Percentiles rank a stretch among this genome's conserved stretches.
These are phyloP conservation scores for Nycticorax nycticorax DNA, from an alignment of 2,113 vertebrate genomes.

Conservation along the genomic window DNA sequence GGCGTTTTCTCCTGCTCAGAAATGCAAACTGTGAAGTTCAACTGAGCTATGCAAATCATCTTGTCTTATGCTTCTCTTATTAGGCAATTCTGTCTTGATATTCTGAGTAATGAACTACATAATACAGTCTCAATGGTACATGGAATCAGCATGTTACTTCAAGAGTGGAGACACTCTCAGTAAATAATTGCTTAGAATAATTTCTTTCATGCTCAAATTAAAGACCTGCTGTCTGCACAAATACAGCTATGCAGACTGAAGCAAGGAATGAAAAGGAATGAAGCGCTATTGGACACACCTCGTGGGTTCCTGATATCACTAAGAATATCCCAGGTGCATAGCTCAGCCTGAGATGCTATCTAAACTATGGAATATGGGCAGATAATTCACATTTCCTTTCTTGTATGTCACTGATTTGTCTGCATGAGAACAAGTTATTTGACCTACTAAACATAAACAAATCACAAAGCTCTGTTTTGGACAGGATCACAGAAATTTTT, in stretches of 20 bases:
- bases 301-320: not conserved
- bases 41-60: conserved; percentile 48
- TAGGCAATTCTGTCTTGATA: conserved; percentile 40
- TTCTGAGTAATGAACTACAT: conserved; percentile 28
- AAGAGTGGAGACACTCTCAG: not conserved
- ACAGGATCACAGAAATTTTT: not conserved
- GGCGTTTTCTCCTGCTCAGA: conserved; percentile 53
- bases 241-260: not conserved
- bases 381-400: conserved; percentile 8
- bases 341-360: conserved; percentile 9
- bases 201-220: conserved; percentile 9
- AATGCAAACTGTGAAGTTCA: conserved; percentile 65
- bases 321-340: not conserved
- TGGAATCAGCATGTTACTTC: conserved; percentile 14
- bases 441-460: not conserved
- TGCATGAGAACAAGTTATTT: not conserved
- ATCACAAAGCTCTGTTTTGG: not conserved
- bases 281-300: not conserved
- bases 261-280: not conserved
- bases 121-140: not conserved
- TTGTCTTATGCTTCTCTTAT: conserved; percentile 48
- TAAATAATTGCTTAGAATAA: conserved; percentile 22
- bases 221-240: not conserved
- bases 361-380: not conserved
- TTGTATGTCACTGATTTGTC: not conserved